Evolutionary conservation across 1,140 invertebrate genomes (phyloP).

Genomic region (Drosophila eugracilis): DNA sequence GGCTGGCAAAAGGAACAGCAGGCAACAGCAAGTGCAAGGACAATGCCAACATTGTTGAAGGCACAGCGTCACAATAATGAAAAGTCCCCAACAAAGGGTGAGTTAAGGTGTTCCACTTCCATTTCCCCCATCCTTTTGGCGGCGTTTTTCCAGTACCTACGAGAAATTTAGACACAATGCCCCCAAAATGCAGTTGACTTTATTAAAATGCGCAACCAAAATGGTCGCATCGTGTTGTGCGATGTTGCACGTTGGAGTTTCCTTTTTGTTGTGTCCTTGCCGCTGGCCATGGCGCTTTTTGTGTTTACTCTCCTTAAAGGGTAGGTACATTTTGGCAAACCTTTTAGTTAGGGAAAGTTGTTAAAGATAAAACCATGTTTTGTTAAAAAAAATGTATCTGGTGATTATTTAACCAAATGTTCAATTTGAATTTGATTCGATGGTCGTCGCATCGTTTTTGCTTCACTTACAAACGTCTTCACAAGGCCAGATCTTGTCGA

Average conservation of each 20-base stretch:
- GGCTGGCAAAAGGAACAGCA: constrained; percentile 8
- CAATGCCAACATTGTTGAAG: constrained; percentile 60
- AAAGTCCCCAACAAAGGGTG: constrained; percentile 65
- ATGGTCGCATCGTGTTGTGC: constrained; percentile 44
- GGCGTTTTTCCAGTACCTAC: background rate
- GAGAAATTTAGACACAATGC: constrained; percentile 64
- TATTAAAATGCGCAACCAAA: constrained; percentile 75
- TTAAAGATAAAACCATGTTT: too few species aligned
- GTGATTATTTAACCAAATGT: too few species aligned
- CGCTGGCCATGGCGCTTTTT: constrained; percentile 33
- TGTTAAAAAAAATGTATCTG: too few species aligned
- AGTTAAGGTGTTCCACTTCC: background rate
- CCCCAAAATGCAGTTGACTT: constrained; percentile 69
- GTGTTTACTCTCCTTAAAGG: background rate
- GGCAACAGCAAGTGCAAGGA: constrained; percentile 53
- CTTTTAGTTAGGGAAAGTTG: too few species aligned
- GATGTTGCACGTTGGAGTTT: constrained; percentile 9
- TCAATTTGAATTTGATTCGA: too few species aligned
- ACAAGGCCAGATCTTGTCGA: too few species aligned
- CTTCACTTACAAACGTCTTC: too few species aligned
- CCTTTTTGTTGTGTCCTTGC: constrained; percentile 60
- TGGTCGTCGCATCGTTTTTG: too few species aligned
- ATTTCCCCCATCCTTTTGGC: background rate
- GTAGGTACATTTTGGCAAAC: accelerated
- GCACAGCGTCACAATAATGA: constrained; percentile 57